These are phyloP conservation scores for Actinia equina DNA, from an alignment of 64 coral and sea anemone species.

Conservation along the genomic window DNA sequence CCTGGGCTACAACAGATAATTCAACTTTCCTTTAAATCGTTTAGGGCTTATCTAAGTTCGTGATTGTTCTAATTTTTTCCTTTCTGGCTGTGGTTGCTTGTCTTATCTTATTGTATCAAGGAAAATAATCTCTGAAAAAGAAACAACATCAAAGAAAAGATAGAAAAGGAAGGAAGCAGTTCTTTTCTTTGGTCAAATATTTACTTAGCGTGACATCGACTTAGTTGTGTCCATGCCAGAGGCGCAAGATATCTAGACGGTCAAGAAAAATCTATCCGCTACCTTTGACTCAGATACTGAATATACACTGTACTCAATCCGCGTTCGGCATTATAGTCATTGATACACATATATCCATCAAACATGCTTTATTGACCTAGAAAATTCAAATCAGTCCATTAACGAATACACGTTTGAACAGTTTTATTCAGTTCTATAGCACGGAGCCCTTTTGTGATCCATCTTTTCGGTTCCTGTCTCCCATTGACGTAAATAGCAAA, in stretches of 20 bases:
- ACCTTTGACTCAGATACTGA: not conserved
- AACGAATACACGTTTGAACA: not conserved
- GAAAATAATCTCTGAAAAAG: not conserved
- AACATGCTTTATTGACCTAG: not conserved
- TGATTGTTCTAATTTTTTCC: not conserved
- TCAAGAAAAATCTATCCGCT: not conserved
- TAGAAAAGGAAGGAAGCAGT: slow-evolving; percentile 1
- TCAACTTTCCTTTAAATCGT: not conserved
- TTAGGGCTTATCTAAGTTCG: not conserved
- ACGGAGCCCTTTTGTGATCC: not conserved
- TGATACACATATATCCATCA: not conserved
- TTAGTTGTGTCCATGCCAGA: not conserved
- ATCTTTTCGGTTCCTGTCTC: not conserved
- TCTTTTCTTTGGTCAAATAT: not conserved
- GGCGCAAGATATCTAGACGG: not conserved
- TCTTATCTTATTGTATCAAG: not conserved
- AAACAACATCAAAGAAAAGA: not conserved
- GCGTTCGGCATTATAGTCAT: not conserved
- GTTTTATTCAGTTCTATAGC: not conserved
- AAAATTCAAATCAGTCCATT: not conserved
- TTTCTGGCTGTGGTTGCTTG: not conserved
- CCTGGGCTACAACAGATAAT: no score
- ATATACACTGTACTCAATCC: not conserved
- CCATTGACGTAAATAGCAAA: not conserved
- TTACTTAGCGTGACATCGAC: not conserved